Conservation (phyloP, 2,797 vertebrate species). For the Cyprinodon diabolis region DNA sequence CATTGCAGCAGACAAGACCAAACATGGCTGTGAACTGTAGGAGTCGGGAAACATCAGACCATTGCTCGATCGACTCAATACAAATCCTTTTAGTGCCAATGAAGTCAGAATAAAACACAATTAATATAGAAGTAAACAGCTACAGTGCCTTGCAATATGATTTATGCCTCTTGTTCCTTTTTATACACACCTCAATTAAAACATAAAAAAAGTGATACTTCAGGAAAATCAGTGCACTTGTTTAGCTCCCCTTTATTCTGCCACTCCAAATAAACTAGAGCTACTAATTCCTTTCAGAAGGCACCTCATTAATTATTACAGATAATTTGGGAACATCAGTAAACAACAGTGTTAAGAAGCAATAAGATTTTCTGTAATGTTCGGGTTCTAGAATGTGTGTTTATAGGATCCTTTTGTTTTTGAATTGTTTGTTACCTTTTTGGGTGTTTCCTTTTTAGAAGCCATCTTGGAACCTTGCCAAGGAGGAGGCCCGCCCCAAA, state of each 20-base stretch:
- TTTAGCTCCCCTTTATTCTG: not conserved
- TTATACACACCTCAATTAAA: not conserved
- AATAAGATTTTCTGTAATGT: too few relatives aligned
- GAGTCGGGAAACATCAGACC: conserved; percentile 57
- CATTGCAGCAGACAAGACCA: conserved; percentile 53
- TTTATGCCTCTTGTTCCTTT: not conserved
- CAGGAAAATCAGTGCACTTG: too few relatives aligned
- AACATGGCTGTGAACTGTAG: conserved; percentile 42
- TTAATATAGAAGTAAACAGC: conserved; percentile 48
- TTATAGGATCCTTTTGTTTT: too few relatives aligned
- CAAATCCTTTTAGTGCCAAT: conserved; percentile 8
- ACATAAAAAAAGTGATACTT: not conserved
- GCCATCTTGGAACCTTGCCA: too few relatives aligned
- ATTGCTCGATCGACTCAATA: conserved; percentile 24
- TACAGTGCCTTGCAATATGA: conserved; percentile 1
- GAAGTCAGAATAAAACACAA: conserved; percentile 35
- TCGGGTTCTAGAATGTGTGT: too few relatives aligned
- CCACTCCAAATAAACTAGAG: not conserved
- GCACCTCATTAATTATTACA: not conserved
- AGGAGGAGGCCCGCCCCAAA: too few relatives aligned
- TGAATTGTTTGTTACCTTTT: too few relatives aligned
- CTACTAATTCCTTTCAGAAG: not conserved
- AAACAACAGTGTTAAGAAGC: too few relatives aligned
- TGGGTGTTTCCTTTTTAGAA: too few relatives aligned
- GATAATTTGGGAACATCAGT: not conserved